Base-by-base conservation (phyloP, 2,113 vertebrate genomes). In the Paracanthobrama guichenoti region DNA sequence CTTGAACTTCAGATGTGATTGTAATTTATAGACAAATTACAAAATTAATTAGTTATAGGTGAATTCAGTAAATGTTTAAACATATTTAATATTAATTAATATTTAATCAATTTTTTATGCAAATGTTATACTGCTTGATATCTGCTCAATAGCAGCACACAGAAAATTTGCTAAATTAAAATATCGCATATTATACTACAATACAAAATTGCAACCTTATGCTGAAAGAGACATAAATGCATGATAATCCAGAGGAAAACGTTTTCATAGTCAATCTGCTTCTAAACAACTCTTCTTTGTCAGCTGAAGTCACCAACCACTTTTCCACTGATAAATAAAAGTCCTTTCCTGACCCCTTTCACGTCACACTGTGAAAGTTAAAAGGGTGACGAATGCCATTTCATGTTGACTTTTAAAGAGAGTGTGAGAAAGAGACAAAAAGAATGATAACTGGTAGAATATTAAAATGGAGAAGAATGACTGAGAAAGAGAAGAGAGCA, bases 361-460 rank as follows among this genome's bases (percentile, higher is more conserved):
- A 67, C 18, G 3, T 4, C 16, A 67, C 7, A 35, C 9, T 67
- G 31, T 1, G 8, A 83, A 89, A 86, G 84, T 79, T 88, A 77
- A 66, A 82, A 90, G 79, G 82, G 81, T n/a, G 20, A 0, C 0
- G n/a, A 67, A 39, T 67, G 64, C 35, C 3, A 39, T 22, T 69
- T 39, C 66, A 39, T 39, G 66, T 39, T 22, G 66, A 69, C 66
- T 69, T 22, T 39, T 22, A 22, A 3, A 67, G 2, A 44, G 20
- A 46, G 20, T 16, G 9, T 8, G 64, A 62, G 28, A 4, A 46
- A 31, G 18, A 20, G 53, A 78, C 42, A 79, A n/a, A 81, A 31
- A 46, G 88, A 50, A 67, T 11, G 48, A 72, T 10, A 57, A 20
- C 7, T 55, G 18, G 50, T 18, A 55, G 50, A 20, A 55, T 55